phyloP scores from a whole-genome alignment of 2,797 vertebrate species.

The Leptoclinus maculatus region DNA sequence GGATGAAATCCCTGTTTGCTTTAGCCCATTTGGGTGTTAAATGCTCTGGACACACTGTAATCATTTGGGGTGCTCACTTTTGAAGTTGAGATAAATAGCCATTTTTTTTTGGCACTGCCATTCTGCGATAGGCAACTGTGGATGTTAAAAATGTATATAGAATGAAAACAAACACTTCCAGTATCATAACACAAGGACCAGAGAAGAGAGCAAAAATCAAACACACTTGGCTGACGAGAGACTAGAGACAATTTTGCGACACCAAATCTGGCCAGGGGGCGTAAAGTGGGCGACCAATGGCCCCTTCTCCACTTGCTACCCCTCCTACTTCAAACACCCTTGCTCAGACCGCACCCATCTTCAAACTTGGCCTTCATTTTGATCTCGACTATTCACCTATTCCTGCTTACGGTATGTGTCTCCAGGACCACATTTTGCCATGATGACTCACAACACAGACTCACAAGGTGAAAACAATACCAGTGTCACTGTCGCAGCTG shows the following conservation, averaged over 20 bases:
- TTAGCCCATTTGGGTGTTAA: neutral
- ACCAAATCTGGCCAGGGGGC: no score
- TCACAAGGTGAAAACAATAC: neutral
- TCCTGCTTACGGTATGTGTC: neutral
- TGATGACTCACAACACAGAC: neutral
- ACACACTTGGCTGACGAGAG: no score
- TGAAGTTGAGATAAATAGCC: neutral
- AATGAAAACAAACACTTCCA: neutral
- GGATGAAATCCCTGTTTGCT: conserved; percentile 1
- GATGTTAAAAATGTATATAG: neutral
- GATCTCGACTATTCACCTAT: no score
- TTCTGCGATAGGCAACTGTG: neutral
- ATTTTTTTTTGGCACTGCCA: neutral
- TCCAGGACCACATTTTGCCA: neutral
- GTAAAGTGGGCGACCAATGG: no score
- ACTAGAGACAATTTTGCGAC: no score
- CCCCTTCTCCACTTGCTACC: no score
- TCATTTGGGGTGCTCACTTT: neutral
- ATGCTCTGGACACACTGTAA: neutral
- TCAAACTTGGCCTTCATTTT: no score
- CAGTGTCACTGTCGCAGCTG: neutral
- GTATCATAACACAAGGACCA: neutral
- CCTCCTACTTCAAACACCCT: no score
- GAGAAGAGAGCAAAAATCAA: neutral
- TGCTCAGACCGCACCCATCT: no score